Evolutionary conservation across 1,140 invertebrate species (phyloP), one percentile per base, ranked within the genome.

Genomic region (Cheumatopsyche charites): DNA sequence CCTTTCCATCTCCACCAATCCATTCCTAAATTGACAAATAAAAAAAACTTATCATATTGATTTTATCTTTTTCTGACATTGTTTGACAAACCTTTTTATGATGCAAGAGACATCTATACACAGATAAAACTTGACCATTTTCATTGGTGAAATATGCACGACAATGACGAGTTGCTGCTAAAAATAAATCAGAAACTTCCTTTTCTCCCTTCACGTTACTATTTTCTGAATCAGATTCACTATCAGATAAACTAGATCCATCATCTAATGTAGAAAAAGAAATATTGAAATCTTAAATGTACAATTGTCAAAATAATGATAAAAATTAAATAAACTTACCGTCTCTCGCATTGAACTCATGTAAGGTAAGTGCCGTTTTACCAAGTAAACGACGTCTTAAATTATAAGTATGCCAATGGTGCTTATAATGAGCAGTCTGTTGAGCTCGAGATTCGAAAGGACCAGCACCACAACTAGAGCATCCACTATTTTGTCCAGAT

Each of bases 171-270:
- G 84, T 86, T 5, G 87, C 86, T 4, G 86, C 84, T 7, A 85
- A 83, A 74, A 86, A 84, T 42, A 85, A 77, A 73, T 89, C 87
- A 12, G 83, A 85, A n/a, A 79, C 79, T 29, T 85, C 83, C 4
- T 80, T 82, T 9, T 85, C 83, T 23, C 82, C 81, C 61, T 86
- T 67, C 7, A 15, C 49, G 1, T 15, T 13, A 15, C n/a, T 82
- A 69, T 83, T 82, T n/a, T 88, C 87, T 3, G 81, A 83, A 71
- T 90, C 88, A 5, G 86, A 87, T 70, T 92, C 90, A 70, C 89
- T 91, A 17, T 90, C 91, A 3, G 91, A 93, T 72, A 92, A 88
- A 82, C 91, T 93, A 1, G 91, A 92, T 47, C 91, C 84, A 78
- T 91, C 90, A 13, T 17, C 47, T 52, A 52, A 15, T 5, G 6